Evolutionary conservation across 2,113 vertebrate genomes (phyloP), one percentile per base, ranked within the genome.

Genomic region (Pomatostomus ruficeps): DNA sequence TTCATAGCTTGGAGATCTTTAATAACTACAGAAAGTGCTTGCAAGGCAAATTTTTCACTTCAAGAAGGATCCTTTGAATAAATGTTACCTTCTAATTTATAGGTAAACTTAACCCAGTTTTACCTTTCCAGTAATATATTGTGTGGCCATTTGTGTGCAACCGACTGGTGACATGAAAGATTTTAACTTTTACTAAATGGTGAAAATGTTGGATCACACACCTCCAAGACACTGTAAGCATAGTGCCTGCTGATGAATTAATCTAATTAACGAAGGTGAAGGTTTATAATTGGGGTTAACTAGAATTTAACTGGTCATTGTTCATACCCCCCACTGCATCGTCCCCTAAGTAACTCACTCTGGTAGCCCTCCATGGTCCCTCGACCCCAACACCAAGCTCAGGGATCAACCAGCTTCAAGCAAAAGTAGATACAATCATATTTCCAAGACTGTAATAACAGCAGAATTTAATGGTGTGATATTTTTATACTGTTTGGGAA

Each of bases 251-350:
- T 95, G 97, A 98, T 96, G 95, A 97, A 98, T 98, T 97, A 97
- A 98, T 97, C 95, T 97, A 97, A 97, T 98, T 98, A 98, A 95
- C 91, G 96, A 96, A 98, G 97, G 97, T 97, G 97, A 98, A 97
- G 97, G 98, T 97, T 98, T 98, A 85, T 98, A 98, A 98, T 98
- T 97, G 97, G 93, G 98, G 98, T 98, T 98, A 98, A 98, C 97
- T 97, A 96, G 97, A 98, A 98, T 97, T 97, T 97, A 97, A 98
- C 97, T 97, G 97, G 98, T 88, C 97, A 98, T 97, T 98, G 97
- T 96, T 97, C 97, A 97, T 96, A 93, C 42, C 70, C 93, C 72
- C 94, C n/a, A 45, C 28, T 87, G 84, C 62, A 11, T 22, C 40
- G 89, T 93, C 91, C 95, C 93, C 88, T 77, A 89, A 93, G 95